Evolutionary conservation across 1,140 invertebrate genomes (phyloP).

Genomic region (Steinernema feltiae): DNA sequence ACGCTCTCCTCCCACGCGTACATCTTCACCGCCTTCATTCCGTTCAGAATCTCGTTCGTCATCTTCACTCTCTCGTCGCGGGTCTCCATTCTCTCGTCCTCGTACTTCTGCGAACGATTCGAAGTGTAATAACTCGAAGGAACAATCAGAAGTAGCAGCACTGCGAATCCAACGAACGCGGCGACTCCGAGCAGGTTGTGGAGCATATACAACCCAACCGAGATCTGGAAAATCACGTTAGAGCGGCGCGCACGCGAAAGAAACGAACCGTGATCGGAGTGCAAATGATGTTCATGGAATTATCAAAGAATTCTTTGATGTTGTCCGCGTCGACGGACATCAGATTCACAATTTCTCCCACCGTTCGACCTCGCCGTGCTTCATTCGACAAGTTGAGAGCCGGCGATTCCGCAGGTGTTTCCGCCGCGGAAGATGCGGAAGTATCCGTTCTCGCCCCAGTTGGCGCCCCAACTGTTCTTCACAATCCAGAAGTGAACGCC

Average conservation of each 20-base stretch:
- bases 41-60: neutral
- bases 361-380: neutral
- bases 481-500: slow-evolving; percentile 80
- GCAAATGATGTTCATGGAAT: neutral
- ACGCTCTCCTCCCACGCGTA: neutral
- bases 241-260: neutral
- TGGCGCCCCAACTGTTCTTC: slow-evolving; percentile 81
- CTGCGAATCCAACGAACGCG: neutral
- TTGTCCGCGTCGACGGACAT: neutral
- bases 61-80: neutral
- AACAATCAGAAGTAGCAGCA: neutral
- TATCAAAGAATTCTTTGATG: neutral
- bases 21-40: neutral
- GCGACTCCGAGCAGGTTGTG: too few relatives aligned
- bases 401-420: slow-evolving; percentile 61
- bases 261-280: neutral
- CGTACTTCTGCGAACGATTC: too few relatives aligned
- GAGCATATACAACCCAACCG: too few relatives aligned
- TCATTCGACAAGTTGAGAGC: neutral
- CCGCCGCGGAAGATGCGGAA: slow-evolving; percentile 62
- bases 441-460: slow-evolving; percentile 64
- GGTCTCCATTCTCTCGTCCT: neutral
- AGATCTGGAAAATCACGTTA: neutral
- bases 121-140: neutral
- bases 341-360: neutral